Evolutionary conservation across 2,888 invertebrate species (phyloP), one percentile per base, ranked within the genome.

Genomic region (Pherbina coryleti): DNA sequence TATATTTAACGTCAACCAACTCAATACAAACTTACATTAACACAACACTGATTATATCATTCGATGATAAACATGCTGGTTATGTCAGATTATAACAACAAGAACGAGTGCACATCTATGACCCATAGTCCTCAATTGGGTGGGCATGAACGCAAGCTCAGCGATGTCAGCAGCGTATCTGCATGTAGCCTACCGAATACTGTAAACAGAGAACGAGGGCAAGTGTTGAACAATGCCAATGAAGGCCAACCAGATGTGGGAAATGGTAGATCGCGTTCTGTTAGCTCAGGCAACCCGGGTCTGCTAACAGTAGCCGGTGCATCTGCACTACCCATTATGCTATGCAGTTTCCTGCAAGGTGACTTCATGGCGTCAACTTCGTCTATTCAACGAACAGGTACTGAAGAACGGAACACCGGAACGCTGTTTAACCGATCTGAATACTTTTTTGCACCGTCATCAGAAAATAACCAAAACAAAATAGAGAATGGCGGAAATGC

Each of bases 271-370:
- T 57, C 57, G 17, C 57, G 78, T 79, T 60, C 72, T 53, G 74
- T 76, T 77, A 78, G 78, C 57, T 80, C 80, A 28, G 67, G 86
- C 31, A 75, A 67, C n/a, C 55, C 75, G 5, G 44, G 67, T 1
- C 34, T 75, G 17, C 72, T 88, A 44, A 85, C 84, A 72, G 84
- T 83, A 7, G 80, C 87, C 79, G 90, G 89, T 81, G 76, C 79
- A 11, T 87, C 89, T 67, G 87, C 88, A 73, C 87, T 91, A 82
- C 91, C 91, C 76, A 87, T 91, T 28, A 90, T 91, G 81, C 86
- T 91, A 49, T 91, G 90, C 79, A 91, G 91, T 76, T 87, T 91
- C 51, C 83, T 91, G 81, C 90, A 89, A 75, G 86, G 86, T 49
- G 88, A 88, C 37, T 83, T 88, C 31, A 83, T 89, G 75, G 84